Base-by-base conservation (phyloP, 2,113 vertebrate genomes). In the Tinamus guttatus region DNA sequence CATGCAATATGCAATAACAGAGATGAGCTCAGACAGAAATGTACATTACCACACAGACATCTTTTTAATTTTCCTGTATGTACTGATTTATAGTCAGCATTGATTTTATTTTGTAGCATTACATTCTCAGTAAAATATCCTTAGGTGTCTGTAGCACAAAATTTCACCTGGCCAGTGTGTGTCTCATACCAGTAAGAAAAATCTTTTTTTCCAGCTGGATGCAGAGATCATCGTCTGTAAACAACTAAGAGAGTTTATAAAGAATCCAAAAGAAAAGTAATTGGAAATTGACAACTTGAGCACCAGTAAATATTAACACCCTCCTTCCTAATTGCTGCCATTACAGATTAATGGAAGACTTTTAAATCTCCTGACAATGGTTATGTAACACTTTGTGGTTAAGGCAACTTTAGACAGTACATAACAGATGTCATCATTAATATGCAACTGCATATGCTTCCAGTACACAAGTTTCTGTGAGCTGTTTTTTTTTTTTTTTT, bases 381-480 rank as follows among this genome's bases (percentile, higher is more conserved):
- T 98, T 98, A 95, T 96, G 95, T 94, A 97, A 97, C 54, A 27
- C 96, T 97, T 84, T 9, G 36, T 95, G 86, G 91, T 96, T 89
- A 95, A 94, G 74, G 58, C 79, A 97, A 97, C 96, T 97, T 20
- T 41, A 97, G 90, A 95, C 95, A 95, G 88, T 95, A 91, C 81
- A 88, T 91, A 97, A 93, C 97, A 98, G 98, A 98, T 98, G 98
- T 85, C 43, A 54, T 96, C 97, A 98, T 98, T 98, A 98, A 97
- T 97, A 98, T 98, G 97, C 95, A 98, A 93, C 93, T 97, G 82
- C 97, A 94, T 89, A 96, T 92, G 96, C 80, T 97, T 97, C 85
- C 94, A 94, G 91, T 90, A 82, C 70, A 82, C 38, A 93, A 85
- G 78, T 65, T 96, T 95, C 90, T 94, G 58, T 40, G 13, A 67